Percentiles rank a stretch among this genome's conserved stretches.
phyloP scores from a whole-genome alignment of 2,888 invertebrate genomes.

The Diarsia rubi region DNA sequence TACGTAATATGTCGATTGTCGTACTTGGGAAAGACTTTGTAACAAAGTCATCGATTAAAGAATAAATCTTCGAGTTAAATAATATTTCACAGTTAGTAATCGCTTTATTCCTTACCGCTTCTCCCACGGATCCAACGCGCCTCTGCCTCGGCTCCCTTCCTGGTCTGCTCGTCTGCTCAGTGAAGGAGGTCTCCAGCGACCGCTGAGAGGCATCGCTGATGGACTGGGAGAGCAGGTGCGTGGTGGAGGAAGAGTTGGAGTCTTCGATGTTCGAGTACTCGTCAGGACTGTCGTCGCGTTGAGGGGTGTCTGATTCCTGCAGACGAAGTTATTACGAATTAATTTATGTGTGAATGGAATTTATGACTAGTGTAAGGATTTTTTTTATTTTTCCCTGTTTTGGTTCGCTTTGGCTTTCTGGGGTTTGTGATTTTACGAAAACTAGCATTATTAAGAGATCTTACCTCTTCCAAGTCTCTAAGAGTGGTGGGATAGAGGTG shows the following conservation, averaged over 20 bases:
- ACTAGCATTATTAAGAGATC: constrained; percentile 3
- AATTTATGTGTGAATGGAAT: background rate
- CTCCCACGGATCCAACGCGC: constrained; percentile 81
- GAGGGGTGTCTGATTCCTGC: constrained; percentile 86
- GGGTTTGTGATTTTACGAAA: background rate
- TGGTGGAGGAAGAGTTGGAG: constrained; percentile 85
- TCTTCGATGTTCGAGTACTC: constrained; percentile 86
- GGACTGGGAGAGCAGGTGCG: constrained; percentile 85
- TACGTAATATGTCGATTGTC: background rate
- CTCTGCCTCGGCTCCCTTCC: constrained; percentile 73
- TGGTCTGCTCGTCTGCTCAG: constrained; percentile 72
- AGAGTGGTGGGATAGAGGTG: constrained; percentile 83
- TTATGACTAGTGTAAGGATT: background rate
- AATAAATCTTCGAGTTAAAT: background rate
- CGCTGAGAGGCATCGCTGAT: constrained; percentile 81
- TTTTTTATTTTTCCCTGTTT: background rate
- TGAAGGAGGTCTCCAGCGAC: constrained; percentile 85
- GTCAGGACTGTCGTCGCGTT: constrained; percentile 86
- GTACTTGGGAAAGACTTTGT: background rate
- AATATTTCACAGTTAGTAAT: background rate
- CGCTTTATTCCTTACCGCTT: constrained; percentile 71
- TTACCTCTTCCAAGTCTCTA: constrained; percentile 87
- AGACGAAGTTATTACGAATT: background rate
- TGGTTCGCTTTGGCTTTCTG: background rate
- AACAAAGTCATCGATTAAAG: background rate